Percentiles rank a stretch among this genome's conserved stretches.
These are phyloP conservation scores for Automeris io DNA, from an alignment of 2,888 invertebrate genomes.

Conservation along the genomic window DNA sequence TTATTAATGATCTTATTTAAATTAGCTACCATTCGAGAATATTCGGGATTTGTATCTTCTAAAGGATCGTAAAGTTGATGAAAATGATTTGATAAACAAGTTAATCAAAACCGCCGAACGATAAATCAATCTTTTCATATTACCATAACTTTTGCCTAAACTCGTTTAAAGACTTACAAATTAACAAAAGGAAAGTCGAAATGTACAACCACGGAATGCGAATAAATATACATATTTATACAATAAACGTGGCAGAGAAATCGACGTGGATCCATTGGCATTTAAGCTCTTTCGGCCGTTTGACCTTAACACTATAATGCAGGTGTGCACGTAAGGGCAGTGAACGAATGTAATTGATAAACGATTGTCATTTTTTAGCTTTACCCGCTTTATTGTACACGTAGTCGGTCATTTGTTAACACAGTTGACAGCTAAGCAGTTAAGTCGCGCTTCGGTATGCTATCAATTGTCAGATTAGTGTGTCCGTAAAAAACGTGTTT, in stretches of 20 bases:
- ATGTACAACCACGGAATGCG: constrained; percentile 6
- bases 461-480: not conserved
- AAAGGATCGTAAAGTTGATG: not conserved
- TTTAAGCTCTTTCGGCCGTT: constrained; percentile 36
- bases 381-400: not conserved
- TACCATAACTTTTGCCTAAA: constrained; percentile 26
- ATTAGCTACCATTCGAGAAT: constrained; percentile 4
- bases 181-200: constrained; percentile 23
- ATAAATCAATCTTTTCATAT: constrained; percentile 20
- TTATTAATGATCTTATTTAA: constrained; percentile 9
- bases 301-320: constrained; percentile 57
- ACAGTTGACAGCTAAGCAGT: not conserved
- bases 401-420: not conserved
- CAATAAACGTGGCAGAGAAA: constrained; percentile 47
- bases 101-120: constrained; percentile 7
- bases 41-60: not conserved
- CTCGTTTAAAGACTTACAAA: constrained; percentile 15
- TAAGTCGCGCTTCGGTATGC: not conserved
- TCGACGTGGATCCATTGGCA: constrained; percentile 39
- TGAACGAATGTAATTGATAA: constrained; percentile 21
- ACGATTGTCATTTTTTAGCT: constrained; percentile 6
- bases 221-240: constrained; percentile 9
- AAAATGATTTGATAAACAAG: not conserved
- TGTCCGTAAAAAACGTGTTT: not conserved
- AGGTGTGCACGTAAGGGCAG: constrained; percentile 21